phyloP scores from a whole-genome alignment of 2,797 vertebrate species.

The Heteromormyrus szaboi region DNA sequence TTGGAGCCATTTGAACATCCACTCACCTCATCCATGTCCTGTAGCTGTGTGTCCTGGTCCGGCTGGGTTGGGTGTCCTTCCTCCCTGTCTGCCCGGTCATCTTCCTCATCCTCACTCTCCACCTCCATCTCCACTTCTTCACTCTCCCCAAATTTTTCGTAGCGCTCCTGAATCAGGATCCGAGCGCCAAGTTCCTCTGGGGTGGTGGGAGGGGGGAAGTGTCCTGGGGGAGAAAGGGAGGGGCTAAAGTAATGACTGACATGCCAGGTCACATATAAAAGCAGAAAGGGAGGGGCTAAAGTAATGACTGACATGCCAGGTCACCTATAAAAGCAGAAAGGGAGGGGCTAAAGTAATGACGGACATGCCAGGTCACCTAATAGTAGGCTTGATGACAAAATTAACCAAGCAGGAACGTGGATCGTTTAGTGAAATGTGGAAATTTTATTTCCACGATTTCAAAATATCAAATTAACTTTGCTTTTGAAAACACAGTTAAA shows the following conservation, averaged over 20 bases:
- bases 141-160: conserved; percentile 96
- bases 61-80: conserved; percentile 72
- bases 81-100: conserved; percentile 66
- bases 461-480: neutral
- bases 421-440: neutral
- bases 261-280: neutral
- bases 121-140: conserved; percentile 99
- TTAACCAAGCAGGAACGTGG: neutral
- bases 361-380: neutral
- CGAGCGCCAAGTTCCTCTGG: conserved; percentile 94
- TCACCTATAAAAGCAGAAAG: neutral
- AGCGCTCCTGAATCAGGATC: conserved; percentile 95
- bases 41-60: conserved; percentile 95
- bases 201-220: conserved; percentile 96
- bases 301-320: no score
- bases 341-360: neutral
- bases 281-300: neutral
- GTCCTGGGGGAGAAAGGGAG: conserved; percentile 60
- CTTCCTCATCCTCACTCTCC: conserved; percentile 93
- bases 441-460: neutral
- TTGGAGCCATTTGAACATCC: neutral
- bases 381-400: neutral
- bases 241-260: neutral
- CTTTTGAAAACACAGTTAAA: neutral
- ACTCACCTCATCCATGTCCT: conserved; percentile 95